Conservation (phyloP, 2,888 invertebrate genomes). For the Oasisia sp. region DNA sequence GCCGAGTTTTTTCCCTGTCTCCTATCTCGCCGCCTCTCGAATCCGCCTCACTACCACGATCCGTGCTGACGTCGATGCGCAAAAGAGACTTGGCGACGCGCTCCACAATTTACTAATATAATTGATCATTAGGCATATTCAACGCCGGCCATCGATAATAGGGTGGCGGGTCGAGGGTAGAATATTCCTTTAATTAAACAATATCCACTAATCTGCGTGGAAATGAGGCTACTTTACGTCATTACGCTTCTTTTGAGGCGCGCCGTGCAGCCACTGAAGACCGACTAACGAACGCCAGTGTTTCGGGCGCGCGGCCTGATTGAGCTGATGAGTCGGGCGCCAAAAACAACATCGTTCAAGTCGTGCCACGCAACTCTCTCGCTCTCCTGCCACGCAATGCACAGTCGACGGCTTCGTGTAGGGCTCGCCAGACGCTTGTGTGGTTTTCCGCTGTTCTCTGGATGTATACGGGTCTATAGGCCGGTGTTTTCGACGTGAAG, state of each 20-base stretch:
- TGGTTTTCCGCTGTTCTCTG: background rate
- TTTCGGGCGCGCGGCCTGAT: background rate
- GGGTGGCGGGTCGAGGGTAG: background rate
- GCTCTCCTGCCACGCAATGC: background rate
- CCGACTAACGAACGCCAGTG: background rate
- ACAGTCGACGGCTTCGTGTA: background rate
- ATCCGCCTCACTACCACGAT: background rate
- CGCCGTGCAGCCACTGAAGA: background rate
- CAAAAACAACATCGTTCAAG: conserved; percentile 1
- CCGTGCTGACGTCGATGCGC: background rate
- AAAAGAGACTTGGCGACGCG: background rate
- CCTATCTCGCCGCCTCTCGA: background rate
- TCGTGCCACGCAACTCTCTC: background rate
- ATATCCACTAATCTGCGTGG: conserved; percentile 10
- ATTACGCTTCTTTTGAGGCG: conserved; percentile 6
- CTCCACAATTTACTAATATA: background rate
- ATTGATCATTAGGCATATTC: conserved; percentile 5
- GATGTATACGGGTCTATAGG: background rate
- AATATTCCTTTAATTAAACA: conserved; percentile 17
- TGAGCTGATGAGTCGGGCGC: background rate
- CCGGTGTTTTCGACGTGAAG: background rate
- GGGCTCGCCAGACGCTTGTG: background rate
- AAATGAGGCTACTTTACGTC: conserved; percentile 7
- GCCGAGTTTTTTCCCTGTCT: background rate
- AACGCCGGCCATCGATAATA: background rate